Base-by-base conservation (phyloP, 2,797 vertebrate genomes). In the Alectoris magna region DNA sequence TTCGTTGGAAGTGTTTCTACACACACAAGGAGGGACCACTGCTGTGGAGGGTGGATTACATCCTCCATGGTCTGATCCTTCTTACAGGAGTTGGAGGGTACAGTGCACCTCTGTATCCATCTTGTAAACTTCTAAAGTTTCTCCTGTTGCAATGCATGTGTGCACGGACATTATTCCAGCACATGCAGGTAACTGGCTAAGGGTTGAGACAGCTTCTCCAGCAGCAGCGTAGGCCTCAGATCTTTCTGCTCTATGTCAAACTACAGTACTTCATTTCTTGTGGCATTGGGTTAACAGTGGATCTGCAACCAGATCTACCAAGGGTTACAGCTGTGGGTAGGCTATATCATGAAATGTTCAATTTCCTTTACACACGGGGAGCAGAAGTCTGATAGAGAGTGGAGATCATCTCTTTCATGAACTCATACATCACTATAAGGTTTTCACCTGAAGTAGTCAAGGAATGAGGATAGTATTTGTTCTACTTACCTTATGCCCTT, bases 41-140 rank as follows among this genome's bases (percentile, higher is more conserved):
- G 36, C 36, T 78, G 79, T 51, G 29, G 77, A 77, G 18, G 38
- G 8, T 34, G 58, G 26, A 23, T 51, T 41, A 9, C 6, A 22
- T 22, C 63, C 31, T 49, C 21, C 14, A 15, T 7, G 18, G 9
- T 6, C 46, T 72, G 31, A 63, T 17, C 26, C 26, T 64, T 79
- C 43, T 70, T 43, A 13, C 0, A 0, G 69, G 22, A 67, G 15
- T 1, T 69, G 24, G 24, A 17, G 27, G 18, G 7, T 58, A 24
- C 26, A 29, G 8, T 13, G 11, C 34, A 29, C 67, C 22, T 8
- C 0, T 26, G 18, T 2, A 63, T 8, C 22, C 13, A 38, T 9
- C 24, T n/a, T 31, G n/a, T 10, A 63, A 67, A 56, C 10, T 44
- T 75, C n/a, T 39, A 6, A 55, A 55, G 9, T 36, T 4, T 38